These are phyloP conservation scores for Solenopsis fugax DNA, from an alignment of 1,140 invertebrate species.

Conservation along the genomic window DNA sequence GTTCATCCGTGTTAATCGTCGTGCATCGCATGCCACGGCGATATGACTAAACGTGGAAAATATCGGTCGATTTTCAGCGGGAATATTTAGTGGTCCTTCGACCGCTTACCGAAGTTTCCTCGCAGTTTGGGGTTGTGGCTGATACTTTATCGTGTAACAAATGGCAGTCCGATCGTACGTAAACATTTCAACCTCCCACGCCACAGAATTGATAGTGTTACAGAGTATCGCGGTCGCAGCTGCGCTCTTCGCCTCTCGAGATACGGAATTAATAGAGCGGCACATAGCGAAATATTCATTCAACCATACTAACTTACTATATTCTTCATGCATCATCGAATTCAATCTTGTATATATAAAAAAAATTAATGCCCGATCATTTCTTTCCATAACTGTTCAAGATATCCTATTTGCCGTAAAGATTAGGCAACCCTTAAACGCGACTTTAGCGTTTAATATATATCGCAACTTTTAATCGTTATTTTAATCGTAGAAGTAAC, in stretches of 20 bases:
- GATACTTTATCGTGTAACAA: conserved; percentile 77
- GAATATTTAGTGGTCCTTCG: conserved; percentile 64
- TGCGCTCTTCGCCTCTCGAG: conserved; percentile 68
- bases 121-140: conserved; percentile 49
- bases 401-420: neutral
- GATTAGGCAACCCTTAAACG: neutral
- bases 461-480: neutral
- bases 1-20: conserved; percentile 40
- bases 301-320: conserved; percentile 7
- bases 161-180: conserved; percentile 76
- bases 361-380: neutral
- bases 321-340: conserved; percentile 7
- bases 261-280: conserved; percentile 75
- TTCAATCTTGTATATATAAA: neutral
- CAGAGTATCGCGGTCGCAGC: conserved; percentile 74
- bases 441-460: neutral
- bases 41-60: conserved; percentile 40
- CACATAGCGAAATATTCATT: conserved; percentile 42
- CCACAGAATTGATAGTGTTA: conserved; percentile 73
- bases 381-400: neutral
- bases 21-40: conserved; percentile 7
- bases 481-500: conserved; percentile 9
- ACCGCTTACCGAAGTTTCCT: conserved; percentile 57
- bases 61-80: conserved; percentile 45
- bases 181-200: conserved; percentile 73